phyloP scores from a whole-genome alignment of 2,888 invertebrate species.

The Drosophila melanocephala region DNA sequence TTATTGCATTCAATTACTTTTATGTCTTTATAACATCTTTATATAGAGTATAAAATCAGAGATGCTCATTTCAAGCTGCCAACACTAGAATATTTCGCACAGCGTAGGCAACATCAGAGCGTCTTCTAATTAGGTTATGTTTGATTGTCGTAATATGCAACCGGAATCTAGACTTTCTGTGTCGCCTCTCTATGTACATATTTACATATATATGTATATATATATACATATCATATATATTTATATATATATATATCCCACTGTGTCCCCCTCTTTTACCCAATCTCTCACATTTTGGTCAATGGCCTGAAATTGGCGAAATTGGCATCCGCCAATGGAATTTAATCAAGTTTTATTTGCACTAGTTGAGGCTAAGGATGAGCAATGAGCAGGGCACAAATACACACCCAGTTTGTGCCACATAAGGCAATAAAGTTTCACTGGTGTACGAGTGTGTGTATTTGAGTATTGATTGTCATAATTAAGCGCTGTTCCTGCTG shows the following conservation, averaged over 20 bases:
- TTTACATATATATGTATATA: background rate
- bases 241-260: background rate
- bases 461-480: constrained; percentile 75
- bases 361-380: constrained; percentile 66
- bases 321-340: constrained; percentile 76
- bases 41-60: background rate
- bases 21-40: background rate
- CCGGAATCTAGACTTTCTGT: constrained; percentile 41
- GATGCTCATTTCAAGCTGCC: background rate
- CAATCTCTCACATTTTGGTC: constrained; percentile 37
- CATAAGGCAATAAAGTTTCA: constrained; percentile 47
- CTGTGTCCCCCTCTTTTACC: constrained; percentile 10
- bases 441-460: constrained; percentile 17
- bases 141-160: constrained; percentile 76
- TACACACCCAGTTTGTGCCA: constrained; percentile 14
- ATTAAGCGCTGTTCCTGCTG: constrained; percentile 67
- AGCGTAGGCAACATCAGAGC: constrained; percentile 20
- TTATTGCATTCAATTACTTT: background rate
- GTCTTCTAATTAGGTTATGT: constrained; percentile 78
- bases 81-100: constrained; percentile 1
- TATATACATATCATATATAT: background rate
- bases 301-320: constrained; percentile 44
- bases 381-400: constrained; percentile 48
- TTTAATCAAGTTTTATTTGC: constrained; percentile 80
- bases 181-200: constrained; percentile 23